phyloP scores from a whole-genome alignment of 2,888 invertebrate species.

The Limnephilus lunatus region DNA sequence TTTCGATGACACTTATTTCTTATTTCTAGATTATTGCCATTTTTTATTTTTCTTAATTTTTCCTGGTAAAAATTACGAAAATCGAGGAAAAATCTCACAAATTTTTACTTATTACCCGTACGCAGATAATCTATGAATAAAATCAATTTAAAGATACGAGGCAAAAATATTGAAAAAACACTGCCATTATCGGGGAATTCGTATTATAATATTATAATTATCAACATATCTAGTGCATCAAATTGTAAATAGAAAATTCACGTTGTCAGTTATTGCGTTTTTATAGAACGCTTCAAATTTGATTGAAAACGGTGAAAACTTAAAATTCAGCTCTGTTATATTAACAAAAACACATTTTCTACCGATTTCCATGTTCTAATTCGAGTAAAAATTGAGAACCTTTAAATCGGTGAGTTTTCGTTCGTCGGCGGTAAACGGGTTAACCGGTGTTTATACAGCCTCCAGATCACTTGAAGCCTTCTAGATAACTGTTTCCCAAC shows the following conservation, averaged over 20 bases:
- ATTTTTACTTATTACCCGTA: not conserved
- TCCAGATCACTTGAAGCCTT: conserved; percentile 42
- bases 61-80: not conserved
- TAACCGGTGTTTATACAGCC: conserved; percentile 25
- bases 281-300: no score
- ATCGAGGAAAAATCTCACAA: not conserved
- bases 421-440: not conserved
- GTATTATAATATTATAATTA: not conserved
- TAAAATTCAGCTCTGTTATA: not conserved
- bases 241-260: not conserved
- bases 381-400: not conserved
- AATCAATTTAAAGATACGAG: not conserved
- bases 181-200: not conserved
- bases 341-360: not conserved
- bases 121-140: not conserved
- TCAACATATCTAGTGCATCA: not conserved
- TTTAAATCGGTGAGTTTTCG: not conserved
- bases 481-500: conserved; percentile 41
- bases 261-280: no score
- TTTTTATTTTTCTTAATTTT: not conserved
- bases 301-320: not conserved
- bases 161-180: not conserved
- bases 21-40: not conserved
- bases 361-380: not conserved
- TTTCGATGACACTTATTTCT: not conserved